Conservation (phyloP, 2,797 vertebrate species). For the Chiloscyllium punctatum region DNA sequence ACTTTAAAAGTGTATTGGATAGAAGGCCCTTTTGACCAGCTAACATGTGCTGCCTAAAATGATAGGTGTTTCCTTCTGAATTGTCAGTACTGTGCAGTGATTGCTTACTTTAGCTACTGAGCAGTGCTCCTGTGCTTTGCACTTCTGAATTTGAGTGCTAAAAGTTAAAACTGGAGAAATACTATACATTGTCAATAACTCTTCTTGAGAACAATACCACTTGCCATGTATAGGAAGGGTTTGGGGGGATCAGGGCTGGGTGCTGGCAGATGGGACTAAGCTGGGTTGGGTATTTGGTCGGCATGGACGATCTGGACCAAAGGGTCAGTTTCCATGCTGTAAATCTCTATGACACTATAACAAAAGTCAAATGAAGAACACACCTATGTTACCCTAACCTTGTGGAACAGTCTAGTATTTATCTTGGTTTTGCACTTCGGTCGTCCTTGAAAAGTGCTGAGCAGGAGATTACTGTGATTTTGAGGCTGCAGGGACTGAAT, state of each 20-base stretch:
- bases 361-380: neutral
- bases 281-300: too few species aligned
- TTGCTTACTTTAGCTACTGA: neutral
- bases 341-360: too few species aligned
- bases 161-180: neutral
- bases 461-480: too few species aligned
- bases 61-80: neutral
- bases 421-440: neutral
- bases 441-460: neutral
- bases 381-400: neutral
- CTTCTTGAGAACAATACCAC: neutral
- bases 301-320: too few species aligned
- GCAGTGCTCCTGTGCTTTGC: neutral
- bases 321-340: too few species aligned
- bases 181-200: neutral
- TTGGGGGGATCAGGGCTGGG: too few species aligned
- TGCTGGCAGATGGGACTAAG: too few species aligned
- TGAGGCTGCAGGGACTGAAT: neutral
- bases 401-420: neutral
- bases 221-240: too few species aligned
- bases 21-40: too few species aligned
- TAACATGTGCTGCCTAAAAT: neutral
- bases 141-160: neutral
- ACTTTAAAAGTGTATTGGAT: neutral
- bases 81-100: neutral